Conservation (phyloP, 2,797 vertebrate species). For the Leuciscus waleckii region DNA sequence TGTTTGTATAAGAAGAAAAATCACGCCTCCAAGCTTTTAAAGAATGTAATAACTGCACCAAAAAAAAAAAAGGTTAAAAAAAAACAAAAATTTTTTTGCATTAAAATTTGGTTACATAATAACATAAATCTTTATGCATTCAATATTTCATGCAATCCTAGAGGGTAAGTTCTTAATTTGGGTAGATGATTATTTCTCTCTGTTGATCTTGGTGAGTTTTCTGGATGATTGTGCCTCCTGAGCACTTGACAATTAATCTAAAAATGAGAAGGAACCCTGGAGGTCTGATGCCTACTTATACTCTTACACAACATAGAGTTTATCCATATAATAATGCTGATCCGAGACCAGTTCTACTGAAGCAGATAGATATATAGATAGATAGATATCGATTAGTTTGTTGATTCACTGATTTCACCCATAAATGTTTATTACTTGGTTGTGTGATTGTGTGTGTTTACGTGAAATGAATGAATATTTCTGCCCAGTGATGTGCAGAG, state of each 20-base stretch:
- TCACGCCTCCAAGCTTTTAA: neutral
- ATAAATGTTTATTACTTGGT: neutral
- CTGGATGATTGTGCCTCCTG: conserved; percentile 40
- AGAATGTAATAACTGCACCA: conserved; percentile 8
- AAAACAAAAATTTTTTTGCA: too few relatives aligned
- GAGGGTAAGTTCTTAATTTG: conserved; percentile 47
- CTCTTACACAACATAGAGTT: conserved; percentile 13
- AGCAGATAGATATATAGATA: neutral
- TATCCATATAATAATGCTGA: conserved; percentile 11
- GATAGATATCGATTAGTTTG: neutral
- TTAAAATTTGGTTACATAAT: neutral
- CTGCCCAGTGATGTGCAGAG: neutral
- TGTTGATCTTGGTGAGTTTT: conserved; percentile 43
- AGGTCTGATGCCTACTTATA: conserved; percentile 2
- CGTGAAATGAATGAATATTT: conserved; percentile 3
- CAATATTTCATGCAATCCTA: conserved; percentile 24
- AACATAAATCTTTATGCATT: conserved; percentile 28
- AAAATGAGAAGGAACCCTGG: conserved; percentile 21
- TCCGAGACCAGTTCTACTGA: neutral
- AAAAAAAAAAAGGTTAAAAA: too few relatives aligned
- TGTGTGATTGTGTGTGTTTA: neutral
- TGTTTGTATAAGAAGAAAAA: neutral
- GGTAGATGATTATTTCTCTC: conserved; percentile 43
- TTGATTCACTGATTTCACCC: neutral
- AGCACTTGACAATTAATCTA: conserved; percentile 45